These are phyloP conservation scores for Drosophila carrolli DNA, from an alignment of 1,140 invertebrate species.

Conservation along the genomic window DNA sequence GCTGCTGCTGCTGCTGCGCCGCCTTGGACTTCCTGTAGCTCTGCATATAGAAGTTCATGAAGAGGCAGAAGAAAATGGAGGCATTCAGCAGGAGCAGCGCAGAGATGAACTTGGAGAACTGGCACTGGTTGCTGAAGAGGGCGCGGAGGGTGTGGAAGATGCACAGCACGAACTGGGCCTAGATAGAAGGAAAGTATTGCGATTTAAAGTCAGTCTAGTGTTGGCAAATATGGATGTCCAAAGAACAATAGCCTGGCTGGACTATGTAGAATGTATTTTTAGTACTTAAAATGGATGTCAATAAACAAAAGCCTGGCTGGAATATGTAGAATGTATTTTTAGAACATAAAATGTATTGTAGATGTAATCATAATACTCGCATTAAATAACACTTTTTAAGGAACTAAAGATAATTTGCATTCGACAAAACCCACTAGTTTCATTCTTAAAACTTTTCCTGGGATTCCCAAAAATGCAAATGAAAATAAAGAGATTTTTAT, in stretches of 20 bases:
- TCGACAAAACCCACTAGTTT: no score
- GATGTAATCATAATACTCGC: no score
- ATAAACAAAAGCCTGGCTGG: no score
- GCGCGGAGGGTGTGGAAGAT: slow-evolving; percentile 91
- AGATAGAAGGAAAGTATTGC: slow-evolving; percentile 53
- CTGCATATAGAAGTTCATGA: slow-evolving; percentile 95
- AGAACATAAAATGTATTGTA: no score
- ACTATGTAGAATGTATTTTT: not conserved
- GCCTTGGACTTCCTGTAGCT: slow-evolving; percentile 88
- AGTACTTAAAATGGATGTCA: no score
- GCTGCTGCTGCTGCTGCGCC: slow-evolving; percentile 37
- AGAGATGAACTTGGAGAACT: slow-evolving; percentile 91
- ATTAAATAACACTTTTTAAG: no score
- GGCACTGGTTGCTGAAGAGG: slow-evolving; percentile 89
- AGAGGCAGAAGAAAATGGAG: slow-evolving; percentile 95
- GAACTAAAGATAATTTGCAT: no score
- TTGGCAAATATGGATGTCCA: not conserved
- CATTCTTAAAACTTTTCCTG: no score
- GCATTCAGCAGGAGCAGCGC: slow-evolving; percentile 93
- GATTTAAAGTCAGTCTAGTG: not conserved
- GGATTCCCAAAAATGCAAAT: no score
- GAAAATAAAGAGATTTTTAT: no score
- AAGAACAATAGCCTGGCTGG: not conserved
- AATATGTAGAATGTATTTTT: no score
- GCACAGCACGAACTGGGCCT: slow-evolving; percentile 92